phyloP scores from a whole-genome alignment of 2,113 vertebrate species.

The Procavia capensis region DNA sequence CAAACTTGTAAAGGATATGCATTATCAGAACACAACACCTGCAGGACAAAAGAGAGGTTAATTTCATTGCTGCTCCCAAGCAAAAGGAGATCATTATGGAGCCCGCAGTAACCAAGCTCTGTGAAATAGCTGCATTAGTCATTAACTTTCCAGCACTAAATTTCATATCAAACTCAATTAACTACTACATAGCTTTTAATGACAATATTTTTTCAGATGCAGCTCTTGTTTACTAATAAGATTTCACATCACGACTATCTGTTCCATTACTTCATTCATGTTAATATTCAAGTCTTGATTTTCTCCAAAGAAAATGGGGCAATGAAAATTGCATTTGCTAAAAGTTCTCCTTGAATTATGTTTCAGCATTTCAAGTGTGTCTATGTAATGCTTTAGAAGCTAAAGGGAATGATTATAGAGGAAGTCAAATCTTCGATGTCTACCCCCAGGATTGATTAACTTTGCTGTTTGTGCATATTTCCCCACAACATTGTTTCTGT shows the following conservation, averaged over 20 bases:
- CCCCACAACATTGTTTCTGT: constrained; percentile 63
- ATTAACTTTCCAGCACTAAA: constrained; percentile 90
- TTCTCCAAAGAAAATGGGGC: constrained; percentile 84
- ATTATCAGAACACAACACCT: constrained; percentile 90
- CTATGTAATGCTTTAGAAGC: constrained; percentile 77
- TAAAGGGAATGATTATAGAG: constrained; percentile 73
- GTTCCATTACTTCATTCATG: constrained; percentile 78
- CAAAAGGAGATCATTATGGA: constrained; percentile 87
- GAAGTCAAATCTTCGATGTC: constrained; percentile 55
- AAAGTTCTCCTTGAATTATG: constrained; percentile 82
- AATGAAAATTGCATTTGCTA: constrained; percentile 85
- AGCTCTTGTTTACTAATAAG: constrained; percentile 89
- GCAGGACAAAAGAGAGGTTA: constrained; percentile 91
- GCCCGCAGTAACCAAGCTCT: constrained; percentile 88
- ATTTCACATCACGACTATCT: constrained; percentile 84
- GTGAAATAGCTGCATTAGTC: constrained; percentile 90
- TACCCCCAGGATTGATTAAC: constrained; percentile 62
- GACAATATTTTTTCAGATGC: constrained; percentile 88
- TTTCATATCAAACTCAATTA: constrained; percentile 92
- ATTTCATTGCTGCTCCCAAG: constrained; percentile 89
- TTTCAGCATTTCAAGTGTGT: constrained; percentile 80
- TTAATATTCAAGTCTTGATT: constrained; percentile 85
- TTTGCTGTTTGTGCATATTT: constrained; percentile 72
- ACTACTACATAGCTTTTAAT: constrained; percentile 90
- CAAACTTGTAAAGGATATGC: constrained; percentile 88